Evolutionary conservation across 2,888 invertebrate species (phyloP).

Genomic region (Andrena flavipes): DNA sequence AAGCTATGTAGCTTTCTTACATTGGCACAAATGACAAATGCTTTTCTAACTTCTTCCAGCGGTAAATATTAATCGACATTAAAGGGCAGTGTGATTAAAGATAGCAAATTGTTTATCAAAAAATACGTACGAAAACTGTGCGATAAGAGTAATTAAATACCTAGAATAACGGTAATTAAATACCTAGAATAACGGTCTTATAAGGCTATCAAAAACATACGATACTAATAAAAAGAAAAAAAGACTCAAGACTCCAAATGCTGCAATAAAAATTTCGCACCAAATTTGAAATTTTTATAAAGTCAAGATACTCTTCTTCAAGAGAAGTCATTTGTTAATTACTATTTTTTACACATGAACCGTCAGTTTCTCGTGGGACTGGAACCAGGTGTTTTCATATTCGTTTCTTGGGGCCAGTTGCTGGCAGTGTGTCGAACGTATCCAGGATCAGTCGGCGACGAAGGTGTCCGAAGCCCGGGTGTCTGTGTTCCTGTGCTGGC

Average conservation of each 20-base stretch:
- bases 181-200: neutral
- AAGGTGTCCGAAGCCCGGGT: slow-evolving; percentile 77
- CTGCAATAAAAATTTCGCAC: neutral
- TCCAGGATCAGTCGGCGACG: slow-evolving; percentile 90
- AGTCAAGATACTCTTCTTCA: too few relatives aligned
- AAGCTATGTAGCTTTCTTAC: neutral
- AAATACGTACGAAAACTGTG: neutral
- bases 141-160: slow-evolving; percentile 1
- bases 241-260: neutral
- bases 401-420: slow-evolving; percentile 86
- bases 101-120: slow-evolving; percentile 11
- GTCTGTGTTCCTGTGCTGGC: slow-evolving; percentile 79
- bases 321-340: neutral
- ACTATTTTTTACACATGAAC: neutral
- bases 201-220: neutral
- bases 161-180: too few relatives aligned
- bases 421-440: slow-evolving; percentile 91
- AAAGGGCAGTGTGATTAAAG: slow-evolving; percentile 20
- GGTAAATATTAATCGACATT: slow-evolving; percentile 1
- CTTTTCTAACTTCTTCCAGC: neutral
- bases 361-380: slow-evolving; percentile 83
- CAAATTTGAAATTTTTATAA: too few relatives aligned
- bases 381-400: slow-evolving; percentile 87
- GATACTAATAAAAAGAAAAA: neutral
- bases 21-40: neutral